These are phyloP conservation scores for Capra hircus DNA, from an alignment of 2,113 vertebrate species.

Conservation along the genomic window DNA sequence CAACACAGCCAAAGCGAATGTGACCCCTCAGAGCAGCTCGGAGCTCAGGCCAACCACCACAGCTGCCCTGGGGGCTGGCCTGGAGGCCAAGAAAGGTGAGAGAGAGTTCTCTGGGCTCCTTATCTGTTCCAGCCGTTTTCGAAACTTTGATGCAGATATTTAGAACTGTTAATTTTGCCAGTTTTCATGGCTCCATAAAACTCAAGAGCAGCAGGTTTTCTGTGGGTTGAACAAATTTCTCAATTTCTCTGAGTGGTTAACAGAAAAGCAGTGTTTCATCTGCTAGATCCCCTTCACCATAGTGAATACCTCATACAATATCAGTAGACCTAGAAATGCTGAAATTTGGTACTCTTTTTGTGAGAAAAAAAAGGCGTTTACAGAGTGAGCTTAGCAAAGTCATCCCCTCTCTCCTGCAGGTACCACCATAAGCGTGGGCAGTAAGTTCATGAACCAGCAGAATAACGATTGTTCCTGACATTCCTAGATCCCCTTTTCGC, in stretches of 20 bases:
- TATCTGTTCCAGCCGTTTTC: not conserved
- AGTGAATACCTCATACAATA: not conserved
- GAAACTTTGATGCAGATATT: not conserved
- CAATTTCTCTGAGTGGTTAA: not conserved
- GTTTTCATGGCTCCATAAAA: not conserved
- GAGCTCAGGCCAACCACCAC: constrained; percentile 89
- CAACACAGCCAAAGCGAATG: constrained; percentile 90
- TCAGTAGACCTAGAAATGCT: not conserved
- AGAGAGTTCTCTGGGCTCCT: not conserved
- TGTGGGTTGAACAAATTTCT: not conserved
- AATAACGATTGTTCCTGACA: not conserved
- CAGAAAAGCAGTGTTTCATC: not conserved
- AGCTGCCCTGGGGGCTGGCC: constrained; percentile 80
- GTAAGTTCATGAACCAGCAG: not conserved
- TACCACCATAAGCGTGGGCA: accelerated
- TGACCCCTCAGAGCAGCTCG: constrained; percentile 93
- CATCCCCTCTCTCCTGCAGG: not conserved
- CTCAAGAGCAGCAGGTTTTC: not conserved
- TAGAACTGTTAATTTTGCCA: not conserved
- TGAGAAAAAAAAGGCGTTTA: not conserved
- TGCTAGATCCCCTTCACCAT: not conserved
- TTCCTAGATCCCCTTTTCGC: not conserved
- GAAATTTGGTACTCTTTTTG: not conserved
- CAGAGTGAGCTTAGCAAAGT: not conserved
- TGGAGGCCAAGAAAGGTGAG: constrained; percentile 90